Conservation (phyloP, 2,113 vertebrate species). For the Gobius niger region DNA sequence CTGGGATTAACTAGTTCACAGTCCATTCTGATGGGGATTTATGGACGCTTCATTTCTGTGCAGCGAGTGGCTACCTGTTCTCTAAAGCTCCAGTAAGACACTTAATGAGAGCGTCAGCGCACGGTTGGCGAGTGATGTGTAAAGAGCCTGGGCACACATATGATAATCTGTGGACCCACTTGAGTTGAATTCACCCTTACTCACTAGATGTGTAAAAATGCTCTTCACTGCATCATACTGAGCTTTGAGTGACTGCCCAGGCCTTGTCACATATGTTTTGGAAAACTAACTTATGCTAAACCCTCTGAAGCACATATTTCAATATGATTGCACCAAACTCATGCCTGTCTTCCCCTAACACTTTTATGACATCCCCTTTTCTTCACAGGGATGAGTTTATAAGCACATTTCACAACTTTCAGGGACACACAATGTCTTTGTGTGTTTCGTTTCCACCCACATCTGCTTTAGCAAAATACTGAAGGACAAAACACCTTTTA, state of each 20-base stretch:
- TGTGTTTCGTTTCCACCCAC: too few relatives aligned
- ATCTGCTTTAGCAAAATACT: too few relatives aligned
- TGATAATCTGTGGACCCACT: conserved; percentile 32
- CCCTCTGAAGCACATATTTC: too few relatives aligned
- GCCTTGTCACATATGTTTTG: not conserved
- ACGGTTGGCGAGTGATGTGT: conserved; percentile 46
- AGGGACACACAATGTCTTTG: too few relatives aligned
- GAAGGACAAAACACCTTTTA: too few relatives aligned
- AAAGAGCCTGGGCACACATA: conserved; percentile 54
- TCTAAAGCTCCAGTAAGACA: conserved; percentile 62
- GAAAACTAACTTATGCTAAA: not conserved
- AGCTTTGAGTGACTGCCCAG: not conserved
- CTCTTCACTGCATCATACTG: not conserved
- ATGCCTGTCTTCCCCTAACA: too few relatives aligned
- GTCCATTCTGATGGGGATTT: conserved; percentile 48
- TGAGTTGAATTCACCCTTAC: conserved; percentile 6
- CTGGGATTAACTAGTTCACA: conserved; percentile 12
- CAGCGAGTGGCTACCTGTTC: conserved; percentile 42
- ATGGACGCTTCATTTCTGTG: conserved; percentile 36
- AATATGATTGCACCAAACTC: too few relatives aligned
- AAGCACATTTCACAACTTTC: too few relatives aligned
- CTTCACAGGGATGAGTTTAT: too few relatives aligned
- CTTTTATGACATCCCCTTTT: too few relatives aligned
- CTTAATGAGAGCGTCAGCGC: conserved; percentile 64
- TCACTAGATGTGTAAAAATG: conserved; percentile 12